A percentile compares a stretch with the other conserved stretches of the same genome.
Evolutionary conservation across 2,113 vertebrate genomes (phyloP).

Genomic region (Xerus inauris): DNA sequence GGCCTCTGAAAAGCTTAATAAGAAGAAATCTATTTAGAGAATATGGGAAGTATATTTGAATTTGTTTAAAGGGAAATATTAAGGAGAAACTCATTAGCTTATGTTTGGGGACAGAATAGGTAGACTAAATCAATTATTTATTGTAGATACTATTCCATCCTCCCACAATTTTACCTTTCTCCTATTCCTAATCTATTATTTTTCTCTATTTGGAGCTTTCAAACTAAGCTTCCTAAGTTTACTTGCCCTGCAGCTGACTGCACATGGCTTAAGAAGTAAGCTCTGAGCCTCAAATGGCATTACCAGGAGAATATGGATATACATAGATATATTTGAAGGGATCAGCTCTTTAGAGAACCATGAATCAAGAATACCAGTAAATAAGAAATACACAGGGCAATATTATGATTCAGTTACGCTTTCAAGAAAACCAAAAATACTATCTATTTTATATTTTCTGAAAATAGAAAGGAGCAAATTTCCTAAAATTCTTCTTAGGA

Average conservation of each 20-base stretch:
- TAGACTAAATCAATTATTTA: neutral
- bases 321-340: neutral
- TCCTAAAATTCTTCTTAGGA: conserved; percentile 46
- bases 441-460: conserved; percentile 25
- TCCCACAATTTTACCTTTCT: neutral
- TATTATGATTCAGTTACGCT: neutral
- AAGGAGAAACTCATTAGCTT: conserved; percentile 1
- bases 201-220: neutral
- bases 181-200: neutral
- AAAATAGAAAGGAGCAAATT: conserved; percentile 51
- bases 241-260: neutral
- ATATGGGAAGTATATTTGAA: neutral
- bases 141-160: neutral
- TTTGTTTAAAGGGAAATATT: conserved; percentile 29
- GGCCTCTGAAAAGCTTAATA: conserved; percentile 24
- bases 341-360: conserved; percentile 30
- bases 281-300: neutral
- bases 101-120: neutral
- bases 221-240: conserved; percentile 37
- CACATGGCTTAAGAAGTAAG: conserved; percentile 41
- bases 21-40: conserved; percentile 26
- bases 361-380: conserved; percentile 18
- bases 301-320: neutral
- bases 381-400: neutral
- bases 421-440: conserved; percentile 40